A percentile compares a stretch with the other conserved stretches of the same genome.
Conservation (phyloP, 2,888 invertebrate genomes). For the Leptopilina syphax region DNA sequence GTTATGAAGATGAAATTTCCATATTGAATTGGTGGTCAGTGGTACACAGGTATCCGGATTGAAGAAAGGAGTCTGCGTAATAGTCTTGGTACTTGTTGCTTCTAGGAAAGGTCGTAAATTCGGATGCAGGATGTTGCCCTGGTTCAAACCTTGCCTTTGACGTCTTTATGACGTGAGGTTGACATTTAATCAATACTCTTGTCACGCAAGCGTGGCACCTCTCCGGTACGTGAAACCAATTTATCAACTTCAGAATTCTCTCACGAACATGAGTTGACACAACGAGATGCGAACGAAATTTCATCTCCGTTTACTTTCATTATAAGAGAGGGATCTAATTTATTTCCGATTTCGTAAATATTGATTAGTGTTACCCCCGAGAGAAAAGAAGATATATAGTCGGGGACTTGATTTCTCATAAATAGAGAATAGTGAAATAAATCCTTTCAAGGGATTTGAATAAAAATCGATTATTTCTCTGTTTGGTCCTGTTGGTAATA, state of each 20-base stretch:
- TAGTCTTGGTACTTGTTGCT: constrained; percentile 70
- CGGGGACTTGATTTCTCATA: too few relatives aligned
- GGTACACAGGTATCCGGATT: constrained; percentile 37
- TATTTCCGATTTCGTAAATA: too few relatives aligned
- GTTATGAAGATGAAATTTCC: not conserved
- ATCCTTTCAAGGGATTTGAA: too few relatives aligned
- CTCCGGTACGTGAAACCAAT: not conserved
- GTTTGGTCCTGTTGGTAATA: too few relatives aligned
- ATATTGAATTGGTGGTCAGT: constrained; percentile 5
- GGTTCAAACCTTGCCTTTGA: constrained; percentile 76
- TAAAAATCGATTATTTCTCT: too few relatives aligned
- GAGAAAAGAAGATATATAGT: too few relatives aligned
- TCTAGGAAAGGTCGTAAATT: constrained; percentile 71
- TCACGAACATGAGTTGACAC: too few relatives aligned
- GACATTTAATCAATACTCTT: constrained; percentile 74
- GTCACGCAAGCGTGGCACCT: constrained; percentile 51
- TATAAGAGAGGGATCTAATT: too few relatives aligned
- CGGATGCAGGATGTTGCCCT: constrained; percentile 75
- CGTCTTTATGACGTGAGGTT: constrained; percentile 75
- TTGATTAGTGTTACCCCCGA: too few relatives aligned
- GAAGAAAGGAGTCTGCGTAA: constrained; percentile 18
- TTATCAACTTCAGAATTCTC: not conserved
- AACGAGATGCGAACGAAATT: too few relatives aligned
- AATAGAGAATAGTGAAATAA: too few relatives aligned
- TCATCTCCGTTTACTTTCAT: too few relatives aligned